Base-by-base conservation (phyloP, 1,140 invertebrate genomes). In the Drosophila serrata region DNA sequence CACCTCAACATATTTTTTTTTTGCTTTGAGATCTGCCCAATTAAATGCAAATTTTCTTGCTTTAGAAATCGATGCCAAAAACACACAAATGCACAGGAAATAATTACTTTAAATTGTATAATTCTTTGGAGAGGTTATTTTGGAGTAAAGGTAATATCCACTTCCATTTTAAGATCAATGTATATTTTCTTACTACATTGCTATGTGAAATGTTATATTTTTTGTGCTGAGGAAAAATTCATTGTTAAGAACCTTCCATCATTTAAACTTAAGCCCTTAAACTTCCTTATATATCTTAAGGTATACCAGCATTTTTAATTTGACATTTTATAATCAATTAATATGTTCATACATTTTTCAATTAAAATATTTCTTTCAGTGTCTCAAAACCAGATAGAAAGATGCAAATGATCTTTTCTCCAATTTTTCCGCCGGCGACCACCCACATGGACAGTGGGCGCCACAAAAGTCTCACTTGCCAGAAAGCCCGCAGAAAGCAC, bases 31-130 rank as follows among this genome's bases (percentile, higher is more conserved):
- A 48, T 57, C 61, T 76, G 80, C 65, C 81, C 84, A 88, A 88
- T 88, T 90, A 88, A 88, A 90, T 88, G 85, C 84, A 90, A 88
- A 88, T 90, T 88, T 84, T 63, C 46, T 53, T 73, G 63, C 79
- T 85, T 85, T 82, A 79, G 84, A 88, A 88, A 84, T 88, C 84
- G 81, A 77, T 79, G 69, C 33, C 42, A 72, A 51, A 49, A 51
- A 57, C 43, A 15, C 40, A 19, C 27, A 29, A 24, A 24, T 53
- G 51, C 69, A 59, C 56, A 31, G 53, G 17, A 56, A 62, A 72
- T 45, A 60, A 55, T 17, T 7, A 7, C 12, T 22, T 22, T 1
- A 22, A 17, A 19, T 8, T 13, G 19, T 19, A 11, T 29, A 4
- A 24, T 24, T 24, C 4, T 3, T 4, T 24, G 24, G 24, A 4